Conservation (phyloP, 2,888 invertebrate species). For the Melikaiella ostensackeni region DNA sequence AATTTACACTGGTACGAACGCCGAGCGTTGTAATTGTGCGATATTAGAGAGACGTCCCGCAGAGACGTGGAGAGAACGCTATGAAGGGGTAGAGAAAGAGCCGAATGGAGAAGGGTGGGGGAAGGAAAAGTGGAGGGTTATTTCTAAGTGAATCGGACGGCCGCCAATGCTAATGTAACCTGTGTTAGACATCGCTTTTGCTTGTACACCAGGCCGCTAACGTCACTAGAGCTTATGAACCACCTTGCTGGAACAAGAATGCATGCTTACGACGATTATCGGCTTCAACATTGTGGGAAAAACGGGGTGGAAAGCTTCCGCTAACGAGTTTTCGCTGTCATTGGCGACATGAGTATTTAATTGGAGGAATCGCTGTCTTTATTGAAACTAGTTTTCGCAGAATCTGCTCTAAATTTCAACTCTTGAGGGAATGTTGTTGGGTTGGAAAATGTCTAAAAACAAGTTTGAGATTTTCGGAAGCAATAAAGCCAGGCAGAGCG, state of each 20-base stretch:
- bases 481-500: neutral
- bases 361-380: neutral
- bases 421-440: neutral
- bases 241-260: conserved; percentile 50
- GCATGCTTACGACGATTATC: conserved; percentile 47
- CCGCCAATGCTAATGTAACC: conserved; percentile 50
- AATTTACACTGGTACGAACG: conserved; percentile 59
- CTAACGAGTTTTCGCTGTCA: conserved; percentile 1
- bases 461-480: neutral
- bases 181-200: conserved; percentile 50
- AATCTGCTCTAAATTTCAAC: neutral
- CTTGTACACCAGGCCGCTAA: conserved; percentile 47
- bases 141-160: conserved; percentile 48
- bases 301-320: neutral
- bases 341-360: neutral
- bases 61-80: conserved; percentile 41
- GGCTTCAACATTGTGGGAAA: conserved; percentile 23
- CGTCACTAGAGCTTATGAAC: conserved; percentile 43
- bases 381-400: neutral
- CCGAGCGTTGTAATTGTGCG: conserved; percentile 53
- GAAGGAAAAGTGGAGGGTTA: conserved; percentile 21
- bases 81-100: conserved; percentile 39
- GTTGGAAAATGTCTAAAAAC: neutral
- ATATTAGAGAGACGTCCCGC: conserved; percentile 48
- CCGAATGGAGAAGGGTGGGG: neutral